A percentile compares a stretch with the other conserved stretches of the same genome.
These are phyloP conservation scores for Cyanoliseus patagonus DNA, from an alignment of 2,113 vertebrate genomes.

Conservation along the genomic window DNA sequence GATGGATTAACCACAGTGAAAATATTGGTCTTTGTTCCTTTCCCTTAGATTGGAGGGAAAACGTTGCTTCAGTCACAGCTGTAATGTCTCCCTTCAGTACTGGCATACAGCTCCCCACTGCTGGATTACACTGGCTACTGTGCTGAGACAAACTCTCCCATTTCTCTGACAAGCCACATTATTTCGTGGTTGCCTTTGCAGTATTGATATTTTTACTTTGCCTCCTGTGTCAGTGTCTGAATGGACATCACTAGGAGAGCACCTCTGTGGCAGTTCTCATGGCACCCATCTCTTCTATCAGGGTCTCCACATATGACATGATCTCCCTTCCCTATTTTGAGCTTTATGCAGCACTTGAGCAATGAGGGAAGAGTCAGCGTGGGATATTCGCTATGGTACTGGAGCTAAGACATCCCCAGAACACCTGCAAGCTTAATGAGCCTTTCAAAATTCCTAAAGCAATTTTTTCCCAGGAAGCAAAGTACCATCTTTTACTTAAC, in stretches of 20 bases:
- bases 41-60: not conserved
- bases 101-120: not conserved
- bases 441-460: not conserved
- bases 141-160: not conserved
- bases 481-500: constrained; percentile 13
- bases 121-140: not conserved
- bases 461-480: not conserved
- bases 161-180: not conserved
- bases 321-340: not conserved
- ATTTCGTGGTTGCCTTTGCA: not conserved
- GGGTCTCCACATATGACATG: fast-evolving
- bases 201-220: not conserved
- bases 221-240: not conserved
- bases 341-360: not conserved
- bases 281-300: not conserved
- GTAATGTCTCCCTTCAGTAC: not conserved
- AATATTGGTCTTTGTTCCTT: not conserved
- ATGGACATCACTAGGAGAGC: not conserved
- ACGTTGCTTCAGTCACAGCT: not conserved
- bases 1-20: not conserved
- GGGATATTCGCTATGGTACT: not conserved
- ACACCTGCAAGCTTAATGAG: constrained; percentile 31
- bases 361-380: not conserved
- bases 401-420: constrained; percentile 12
- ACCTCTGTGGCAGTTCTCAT: not conserved